These are phyloP conservation scores for Drosophila mayaguana DNA, from an alignment of 2,888 invertebrate species.

Conservation along the genomic window DNA sequence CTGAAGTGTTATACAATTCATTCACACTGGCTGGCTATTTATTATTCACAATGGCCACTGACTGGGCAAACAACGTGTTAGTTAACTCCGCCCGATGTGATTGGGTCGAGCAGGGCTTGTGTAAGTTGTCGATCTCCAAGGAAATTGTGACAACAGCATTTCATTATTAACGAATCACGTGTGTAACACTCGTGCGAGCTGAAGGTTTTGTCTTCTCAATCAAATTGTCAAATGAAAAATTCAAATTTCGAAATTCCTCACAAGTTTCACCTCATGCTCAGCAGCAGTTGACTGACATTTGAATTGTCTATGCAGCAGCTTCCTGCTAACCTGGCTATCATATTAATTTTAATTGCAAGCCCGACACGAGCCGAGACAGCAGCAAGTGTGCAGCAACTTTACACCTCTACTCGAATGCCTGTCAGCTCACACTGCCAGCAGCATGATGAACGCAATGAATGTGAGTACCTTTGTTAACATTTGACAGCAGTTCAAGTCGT, in stretches of 20 bases:
- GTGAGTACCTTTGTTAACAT: neutral
- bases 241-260: neutral
- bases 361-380: neutral
- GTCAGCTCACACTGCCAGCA: neutral
- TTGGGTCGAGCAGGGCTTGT: neutral
- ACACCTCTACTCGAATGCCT: neutral
- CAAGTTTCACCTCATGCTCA: neutral
- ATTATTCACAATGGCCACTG: neutral
- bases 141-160: neutral
- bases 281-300: neutral
- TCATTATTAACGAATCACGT: neutral
- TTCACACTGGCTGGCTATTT: neutral
- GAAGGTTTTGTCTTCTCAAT: neutral
- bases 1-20: neutral
- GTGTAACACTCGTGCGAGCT: neutral
- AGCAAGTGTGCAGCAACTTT: neutral
- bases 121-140: neutral
- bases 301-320: neutral
- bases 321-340: neutral
- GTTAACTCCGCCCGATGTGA: neutral
- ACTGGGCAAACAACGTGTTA: neutral
- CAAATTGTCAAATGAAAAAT: neutral
- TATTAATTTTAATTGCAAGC: neutral
- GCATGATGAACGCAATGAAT: neutral
- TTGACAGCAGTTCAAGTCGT: constrained; percentile 2